Conservation (phyloP, 2,888 invertebrate genomes). For the Stenichneumon culpator region DNA sequence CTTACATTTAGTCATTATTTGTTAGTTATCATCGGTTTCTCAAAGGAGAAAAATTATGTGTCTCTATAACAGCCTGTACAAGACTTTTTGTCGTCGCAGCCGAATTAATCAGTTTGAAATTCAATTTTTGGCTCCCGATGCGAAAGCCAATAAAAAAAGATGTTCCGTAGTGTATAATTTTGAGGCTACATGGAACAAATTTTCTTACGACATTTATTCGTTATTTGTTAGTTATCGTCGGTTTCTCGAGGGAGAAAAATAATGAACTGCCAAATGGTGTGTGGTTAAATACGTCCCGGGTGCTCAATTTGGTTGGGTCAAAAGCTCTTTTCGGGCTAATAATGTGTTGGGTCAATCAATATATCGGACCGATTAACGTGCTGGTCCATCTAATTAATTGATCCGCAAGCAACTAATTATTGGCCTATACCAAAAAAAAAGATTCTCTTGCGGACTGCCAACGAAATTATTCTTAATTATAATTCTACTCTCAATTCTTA, state of each 20-base stretch:
- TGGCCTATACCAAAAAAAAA: too few species aligned
- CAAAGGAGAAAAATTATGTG: background rate
- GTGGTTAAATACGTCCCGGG: too few species aligned
- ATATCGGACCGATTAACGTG: too few species aligned
- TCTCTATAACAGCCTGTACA: constrained; percentile 3
- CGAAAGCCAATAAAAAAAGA: background rate
- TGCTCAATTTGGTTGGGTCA: too few species aligned
- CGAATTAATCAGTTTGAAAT: constrained; percentile 9
- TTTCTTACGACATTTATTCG: background rate
- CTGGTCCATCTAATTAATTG: too few species aligned
- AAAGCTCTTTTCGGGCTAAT: too few species aligned
- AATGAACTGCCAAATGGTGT: too few species aligned
- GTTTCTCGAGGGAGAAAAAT: background rate
- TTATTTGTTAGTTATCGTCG: background rate
- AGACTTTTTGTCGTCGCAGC: background rate
- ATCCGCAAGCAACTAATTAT: too few species aligned
- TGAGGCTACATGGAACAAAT: background rate
- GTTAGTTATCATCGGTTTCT: background rate
- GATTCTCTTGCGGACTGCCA: too few species aligned
- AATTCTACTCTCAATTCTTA: too few species aligned
- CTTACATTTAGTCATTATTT: background rate
- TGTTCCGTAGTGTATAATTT: background rate
- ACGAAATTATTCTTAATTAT: too few species aligned
- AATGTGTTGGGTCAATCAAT: too few species aligned
- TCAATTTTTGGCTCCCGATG: background rate